These are phyloP conservation scores for Microlaimidae sp. DNA, from an alignment of 2,888 invertebrate genomes.

Conservation along the genomic window DNA sequence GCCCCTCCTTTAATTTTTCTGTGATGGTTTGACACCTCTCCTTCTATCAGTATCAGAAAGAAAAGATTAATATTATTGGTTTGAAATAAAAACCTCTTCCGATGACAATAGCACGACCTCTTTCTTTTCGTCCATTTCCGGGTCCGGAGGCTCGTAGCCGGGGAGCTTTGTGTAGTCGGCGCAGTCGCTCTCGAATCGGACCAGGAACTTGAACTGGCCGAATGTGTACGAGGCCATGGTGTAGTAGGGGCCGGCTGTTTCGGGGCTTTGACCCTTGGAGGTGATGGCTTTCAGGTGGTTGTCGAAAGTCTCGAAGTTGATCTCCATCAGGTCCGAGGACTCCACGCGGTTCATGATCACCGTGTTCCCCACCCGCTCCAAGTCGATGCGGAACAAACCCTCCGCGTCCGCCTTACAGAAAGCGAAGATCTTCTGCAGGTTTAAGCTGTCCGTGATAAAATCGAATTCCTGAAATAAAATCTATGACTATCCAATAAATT, in stretches of 20 bases:
- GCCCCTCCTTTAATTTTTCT: too few species aligned
- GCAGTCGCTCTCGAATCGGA: slow-evolving; percentile 31
- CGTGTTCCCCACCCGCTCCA: slow-evolving; percentile 34
- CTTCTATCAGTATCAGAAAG: too few species aligned
- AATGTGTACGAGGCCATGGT: slow-evolving; percentile 28
- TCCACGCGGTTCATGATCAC: slow-evolving; percentile 30
- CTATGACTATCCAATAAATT: too few species aligned
- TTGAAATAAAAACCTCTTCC: too few species aligned
- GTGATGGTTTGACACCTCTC: too few species aligned
- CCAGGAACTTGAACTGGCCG: slow-evolving; percentile 29
- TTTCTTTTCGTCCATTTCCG: too few species aligned
- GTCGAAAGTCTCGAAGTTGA: slow-evolving; percentile 27
- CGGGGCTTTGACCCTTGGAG: slow-evolving; percentile 27
- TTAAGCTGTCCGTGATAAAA: slow-evolving; percentile 34
- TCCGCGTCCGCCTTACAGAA: slow-evolving; percentile 30
- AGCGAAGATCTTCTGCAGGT: slow-evolving; percentile 34
- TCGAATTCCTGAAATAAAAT: too few species aligned
- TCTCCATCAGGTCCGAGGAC: slow-evolving; percentile 31
- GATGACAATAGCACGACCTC: too few species aligned
- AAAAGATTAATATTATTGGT: too few species aligned
- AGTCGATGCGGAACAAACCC: slow-evolving; percentile 34
- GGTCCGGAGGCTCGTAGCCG: not conserved
- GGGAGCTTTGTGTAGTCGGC: slow-evolving; percentile 26
- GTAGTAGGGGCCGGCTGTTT: slow-evolving; percentile 17
- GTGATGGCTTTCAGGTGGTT: slow-evolving; percentile 23